A percentile compares a stretch with the other conserved stretches of the same genome.
phyloP scores from a whole-genome alignment of 2,797 vertebrate genomes.

The Anniella stebbinsi region DNA sequence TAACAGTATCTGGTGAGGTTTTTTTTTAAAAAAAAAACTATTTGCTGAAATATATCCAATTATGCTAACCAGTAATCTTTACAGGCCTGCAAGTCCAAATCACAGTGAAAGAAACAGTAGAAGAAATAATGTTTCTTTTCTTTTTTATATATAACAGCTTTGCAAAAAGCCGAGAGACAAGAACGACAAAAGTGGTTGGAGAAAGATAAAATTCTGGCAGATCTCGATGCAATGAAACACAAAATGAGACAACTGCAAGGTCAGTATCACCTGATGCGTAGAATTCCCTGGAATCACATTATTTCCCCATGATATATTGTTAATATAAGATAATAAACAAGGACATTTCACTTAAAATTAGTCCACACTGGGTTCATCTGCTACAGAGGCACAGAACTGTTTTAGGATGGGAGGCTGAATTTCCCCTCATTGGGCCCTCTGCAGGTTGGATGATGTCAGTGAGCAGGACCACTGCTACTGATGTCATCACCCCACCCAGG shows the following conservation, averaged over 20 bases:
- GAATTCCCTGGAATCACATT: background rate
- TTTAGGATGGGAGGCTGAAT: too few species aligned
- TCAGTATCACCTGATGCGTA: constrained; percentile 28
- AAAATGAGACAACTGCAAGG: constrained; percentile 73
- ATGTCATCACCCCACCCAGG: too few species aligned
- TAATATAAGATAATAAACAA: background rate
- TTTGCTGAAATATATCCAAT: constrained; percentile 41
- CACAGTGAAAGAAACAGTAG: constrained; percentile 42
- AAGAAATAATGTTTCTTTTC: constrained; percentile 42
- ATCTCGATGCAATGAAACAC: constrained; percentile 69
- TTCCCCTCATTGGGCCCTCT: too few species aligned
- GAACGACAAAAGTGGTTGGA: constrained; percentile 61
- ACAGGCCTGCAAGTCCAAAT: constrained; percentile 13
- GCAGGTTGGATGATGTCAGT: too few species aligned
- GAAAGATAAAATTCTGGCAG: constrained; percentile 69
- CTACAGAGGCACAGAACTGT: too few species aligned
- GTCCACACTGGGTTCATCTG: background rate
- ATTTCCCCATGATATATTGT: constrained; percentile 4
- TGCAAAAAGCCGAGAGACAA: constrained; percentile 55
- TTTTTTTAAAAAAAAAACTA: constrained; percentile 61
- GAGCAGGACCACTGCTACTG: too few species aligned
- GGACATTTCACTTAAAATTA: background rate
- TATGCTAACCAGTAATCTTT: background rate
- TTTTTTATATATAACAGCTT: constrained; percentile 36
- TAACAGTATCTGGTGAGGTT: constrained; percentile 28